A percentile compares a stretch with the other conserved stretches of the same genome.
Conservation (phyloP, 2,888 invertebrate species). For the Phyto melanocephala region DNA sequence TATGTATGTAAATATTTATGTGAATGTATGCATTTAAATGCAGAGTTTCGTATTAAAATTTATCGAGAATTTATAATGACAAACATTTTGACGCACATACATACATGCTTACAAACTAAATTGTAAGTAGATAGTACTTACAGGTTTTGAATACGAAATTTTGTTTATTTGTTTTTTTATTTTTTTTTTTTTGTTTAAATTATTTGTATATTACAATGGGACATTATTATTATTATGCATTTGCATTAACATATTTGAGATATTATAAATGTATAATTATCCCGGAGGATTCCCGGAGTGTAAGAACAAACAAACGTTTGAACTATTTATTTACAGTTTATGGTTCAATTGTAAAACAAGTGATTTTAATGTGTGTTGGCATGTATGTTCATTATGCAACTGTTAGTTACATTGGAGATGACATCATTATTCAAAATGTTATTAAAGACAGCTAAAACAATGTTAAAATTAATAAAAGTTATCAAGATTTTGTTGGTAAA, state of each 20-base stretch:
- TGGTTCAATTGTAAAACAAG: background rate
- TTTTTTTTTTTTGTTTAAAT: background rate
- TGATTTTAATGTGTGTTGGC: no score
- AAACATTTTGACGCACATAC: background rate
- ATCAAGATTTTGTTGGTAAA: no score
- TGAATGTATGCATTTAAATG: no score
- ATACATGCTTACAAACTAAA: background rate
- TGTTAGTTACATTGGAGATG: background rate
- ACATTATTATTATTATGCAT: no score
- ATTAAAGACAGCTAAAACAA: no score
- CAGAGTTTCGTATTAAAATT: background rate
- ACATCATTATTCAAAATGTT: background rate
- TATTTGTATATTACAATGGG: background rate
- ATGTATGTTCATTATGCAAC: background rate
- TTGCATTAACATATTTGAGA: no score
- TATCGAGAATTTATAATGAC: constrained; percentile 7
- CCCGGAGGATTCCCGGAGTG: no score
- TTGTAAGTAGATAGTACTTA: no score
- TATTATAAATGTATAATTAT: no score
- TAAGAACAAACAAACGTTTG: no score
- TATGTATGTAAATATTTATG: no score
- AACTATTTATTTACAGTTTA: background rate
- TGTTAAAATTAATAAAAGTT: no score
- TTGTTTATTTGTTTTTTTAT: background rate
- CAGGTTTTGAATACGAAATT: background rate